Conservation (phyloP, 2,888 invertebrate genomes). For the Chloroclysta siterata region DNA sequence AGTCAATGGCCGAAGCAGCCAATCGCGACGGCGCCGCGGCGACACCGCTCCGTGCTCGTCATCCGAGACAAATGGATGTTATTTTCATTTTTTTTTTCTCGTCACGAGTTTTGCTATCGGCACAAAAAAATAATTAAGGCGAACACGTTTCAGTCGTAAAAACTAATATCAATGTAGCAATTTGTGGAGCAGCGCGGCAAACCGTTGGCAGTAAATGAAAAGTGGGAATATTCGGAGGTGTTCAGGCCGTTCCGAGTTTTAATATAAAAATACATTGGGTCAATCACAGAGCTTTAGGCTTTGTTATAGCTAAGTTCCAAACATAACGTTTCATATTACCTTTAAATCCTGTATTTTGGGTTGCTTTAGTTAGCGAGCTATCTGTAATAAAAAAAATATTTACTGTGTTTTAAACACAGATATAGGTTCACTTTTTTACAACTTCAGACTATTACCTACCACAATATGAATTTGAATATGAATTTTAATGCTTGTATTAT, state of each 20-base stretch:
- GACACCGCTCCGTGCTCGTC: conserved; percentile 60
- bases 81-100: conserved; percentile 58
- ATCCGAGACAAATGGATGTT: conserved; percentile 73
- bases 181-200: conserved; percentile 21
- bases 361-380: background rate
- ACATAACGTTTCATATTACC: too few relatives aligned
- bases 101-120: conserved; percentile 59
- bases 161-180: conserved; percentile 35
- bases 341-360: too few relatives aligned
- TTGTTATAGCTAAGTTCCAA: too few relatives aligned
- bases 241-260: background rate
- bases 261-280: too few relatives aligned
- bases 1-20: conserved; percentile 72
- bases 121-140: conserved; percentile 43
- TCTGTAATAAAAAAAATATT: too few relatives aligned
- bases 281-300: background rate
- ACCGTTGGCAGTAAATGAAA: conserved; percentile 5
- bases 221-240: conserved; percentile 6
- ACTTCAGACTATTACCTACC: too few relatives aligned
- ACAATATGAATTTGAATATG: too few relatives aligned
- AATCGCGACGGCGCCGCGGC: conserved; percentile 54
- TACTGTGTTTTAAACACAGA: too few relatives aligned
- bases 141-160: conserved; percentile 42
- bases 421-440: too few relatives aligned
- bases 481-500: too few relatives aligned